phyloP scores from a whole-genome alignment of 53 echinoderm and acorn worm genomes.

The Holothuria leucospilota region DNA sequence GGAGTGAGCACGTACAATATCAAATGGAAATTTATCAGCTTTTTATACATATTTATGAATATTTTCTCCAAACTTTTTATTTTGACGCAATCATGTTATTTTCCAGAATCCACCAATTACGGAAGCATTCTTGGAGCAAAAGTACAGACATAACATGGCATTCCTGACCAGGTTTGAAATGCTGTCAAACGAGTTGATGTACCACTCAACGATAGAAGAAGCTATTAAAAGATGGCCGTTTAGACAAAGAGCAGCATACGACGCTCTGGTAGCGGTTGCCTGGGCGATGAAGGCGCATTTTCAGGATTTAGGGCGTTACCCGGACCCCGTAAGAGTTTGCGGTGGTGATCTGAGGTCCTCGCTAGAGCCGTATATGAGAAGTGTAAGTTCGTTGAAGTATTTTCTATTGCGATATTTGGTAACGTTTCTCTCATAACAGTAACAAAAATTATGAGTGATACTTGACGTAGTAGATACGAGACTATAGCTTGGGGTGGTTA shows the following conservation, averaged over 20 bases:
- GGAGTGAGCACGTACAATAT: no score
- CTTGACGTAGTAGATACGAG: no score
- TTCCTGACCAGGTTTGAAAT: constrained; percentile 71
- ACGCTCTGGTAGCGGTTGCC: constrained; percentile 60
- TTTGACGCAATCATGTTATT: no score
- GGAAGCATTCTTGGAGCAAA: constrained; percentile 77
- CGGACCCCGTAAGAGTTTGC: constrained; percentile 62
- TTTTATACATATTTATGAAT: no score
- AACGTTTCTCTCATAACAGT: no score
- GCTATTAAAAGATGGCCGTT: constrained; percentile 70
- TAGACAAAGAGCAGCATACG: constrained; percentile 66
- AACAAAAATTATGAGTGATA: no score
- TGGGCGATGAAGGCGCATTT: constrained; percentile 41
- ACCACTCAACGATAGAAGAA: constrained; percentile 62
- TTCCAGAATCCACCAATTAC: constrained; percentile 45
- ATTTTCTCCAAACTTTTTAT: no score
- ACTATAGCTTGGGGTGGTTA: no score
- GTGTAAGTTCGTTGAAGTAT: constrained; percentile 13
- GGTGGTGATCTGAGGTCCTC: constrained; percentile 5
- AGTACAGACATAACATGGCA: constrained; percentile 80
- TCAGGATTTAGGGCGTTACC: constrained; percentile 44
- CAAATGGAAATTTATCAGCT: no score
- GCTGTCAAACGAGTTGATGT: constrained; percentile 51
- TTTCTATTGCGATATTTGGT: neutral
- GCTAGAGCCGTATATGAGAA: constrained; percentile 43